Conservation (phyloP, 92 coral and sea anemone genomes). For the Anthopleura xanthogrammica region DNA sequence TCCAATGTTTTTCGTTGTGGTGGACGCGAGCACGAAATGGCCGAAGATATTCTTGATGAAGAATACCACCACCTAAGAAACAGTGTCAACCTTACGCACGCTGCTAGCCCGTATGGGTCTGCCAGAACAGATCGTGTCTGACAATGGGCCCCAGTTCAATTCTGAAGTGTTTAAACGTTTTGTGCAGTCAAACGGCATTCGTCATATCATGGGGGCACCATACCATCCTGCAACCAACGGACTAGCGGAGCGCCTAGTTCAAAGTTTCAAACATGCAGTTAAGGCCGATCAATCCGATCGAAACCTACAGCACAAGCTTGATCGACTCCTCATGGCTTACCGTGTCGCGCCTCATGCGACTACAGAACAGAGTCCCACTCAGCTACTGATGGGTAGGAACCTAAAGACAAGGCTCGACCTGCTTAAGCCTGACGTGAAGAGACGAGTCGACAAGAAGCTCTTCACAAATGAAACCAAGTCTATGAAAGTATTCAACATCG, state of each 20-base stretch:
- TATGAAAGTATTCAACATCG: neutral
- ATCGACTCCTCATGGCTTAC: conserved; percentile 38
- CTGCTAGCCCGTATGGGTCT: conserved; percentile 41
- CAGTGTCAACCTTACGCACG: conserved; percentile 31
- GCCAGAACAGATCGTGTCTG: conserved; percentile 46
- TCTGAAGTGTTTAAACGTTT: conserved; percentile 42
- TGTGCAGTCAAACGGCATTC: conserved; percentile 22
- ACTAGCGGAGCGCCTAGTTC: conserved; percentile 43
- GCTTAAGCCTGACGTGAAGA: conserved; percentile 36
- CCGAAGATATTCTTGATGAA: conserved; percentile 41
- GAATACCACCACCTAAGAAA: conserved; percentile 34
- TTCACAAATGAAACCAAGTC: neutral
- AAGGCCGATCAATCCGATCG: conserved; percentile 42
- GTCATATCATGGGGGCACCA: conserved; percentile 52
- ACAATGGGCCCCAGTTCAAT: conserved; percentile 42
- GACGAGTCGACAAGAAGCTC: conserved; percentile 35
- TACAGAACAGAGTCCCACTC: conserved; percentile 46
- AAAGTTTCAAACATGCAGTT: conserved; percentile 48
- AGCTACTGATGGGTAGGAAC: conserved; percentile 35
- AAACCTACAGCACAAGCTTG: conserved; percentile 39
- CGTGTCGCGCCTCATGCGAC: conserved; percentile 38
- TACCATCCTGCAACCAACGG: conserved; percentile 50
- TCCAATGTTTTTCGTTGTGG: conserved; percentile 31
- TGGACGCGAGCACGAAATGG: conserved; percentile 45
- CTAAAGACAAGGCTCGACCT: conserved; percentile 41